Evolutionary conservation across 2,113 vertebrate genomes (phyloP).

Genomic region (Cathartes aura): DNA sequence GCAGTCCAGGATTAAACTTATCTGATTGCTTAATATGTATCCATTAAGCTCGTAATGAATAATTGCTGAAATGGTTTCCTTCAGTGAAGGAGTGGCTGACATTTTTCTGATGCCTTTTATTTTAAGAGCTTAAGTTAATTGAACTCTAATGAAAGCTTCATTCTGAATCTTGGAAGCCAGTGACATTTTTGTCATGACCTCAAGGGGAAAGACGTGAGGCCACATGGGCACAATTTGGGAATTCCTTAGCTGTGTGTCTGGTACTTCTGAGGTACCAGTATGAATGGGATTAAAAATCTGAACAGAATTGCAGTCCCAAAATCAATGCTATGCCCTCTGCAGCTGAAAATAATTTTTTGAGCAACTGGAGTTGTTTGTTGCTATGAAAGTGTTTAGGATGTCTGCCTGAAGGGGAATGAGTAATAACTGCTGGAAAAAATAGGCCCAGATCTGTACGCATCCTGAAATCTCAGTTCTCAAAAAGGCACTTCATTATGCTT

Average conservation of each 20-base stretch:
- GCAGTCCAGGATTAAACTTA: conserved; percentile 11
- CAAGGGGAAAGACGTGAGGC: background rate
- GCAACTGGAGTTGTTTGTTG: background rate
- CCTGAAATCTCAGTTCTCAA: background rate
- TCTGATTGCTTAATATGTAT: background rate
- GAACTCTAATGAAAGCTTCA: background rate
- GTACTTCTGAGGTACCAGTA: background rate
- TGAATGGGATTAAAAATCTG: background rate
- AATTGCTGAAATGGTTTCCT: background rate
- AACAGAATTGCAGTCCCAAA: background rate
- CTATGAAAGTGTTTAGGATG: background rate
- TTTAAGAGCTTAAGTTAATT: background rate
- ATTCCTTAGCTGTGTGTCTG: background rate
- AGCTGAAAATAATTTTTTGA: background rate
- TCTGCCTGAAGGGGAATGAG: background rate
- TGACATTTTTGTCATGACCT: background rate
- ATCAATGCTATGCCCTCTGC: background rate
- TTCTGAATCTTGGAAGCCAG: background rate
- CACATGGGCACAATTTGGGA: background rate
- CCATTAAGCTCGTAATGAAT: background rate
- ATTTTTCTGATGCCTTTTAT: conserved; percentile 5
- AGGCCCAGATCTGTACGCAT: background rate
- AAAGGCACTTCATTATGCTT: background rate
- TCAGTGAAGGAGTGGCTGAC: background rate
- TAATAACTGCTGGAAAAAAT: background rate